A percentile compares a stretch with the other conserved stretches of the same genome.
These are phyloP conservation scores for Pocillopora damicornis DNA, from an alignment of 64 coral and sea anemone species.

Conservation along the genomic window DNA sequence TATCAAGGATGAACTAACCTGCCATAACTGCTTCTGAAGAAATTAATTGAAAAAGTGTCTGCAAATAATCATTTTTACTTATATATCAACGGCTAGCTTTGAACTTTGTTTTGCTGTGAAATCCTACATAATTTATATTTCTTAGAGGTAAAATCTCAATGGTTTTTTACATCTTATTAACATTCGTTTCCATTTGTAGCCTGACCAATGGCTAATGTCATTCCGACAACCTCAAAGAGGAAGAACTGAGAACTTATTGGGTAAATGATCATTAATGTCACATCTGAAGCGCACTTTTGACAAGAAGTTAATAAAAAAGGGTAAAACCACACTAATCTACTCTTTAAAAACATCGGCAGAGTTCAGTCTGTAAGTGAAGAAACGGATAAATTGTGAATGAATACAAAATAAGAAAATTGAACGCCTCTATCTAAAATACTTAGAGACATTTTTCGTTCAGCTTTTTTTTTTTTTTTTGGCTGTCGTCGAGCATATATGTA, in stretches of 20 bases:
- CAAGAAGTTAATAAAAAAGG: no score
- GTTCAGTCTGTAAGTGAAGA: no score
- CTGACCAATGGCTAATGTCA: background rate
- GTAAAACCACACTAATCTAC: no score
- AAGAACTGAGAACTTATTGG: background rate
- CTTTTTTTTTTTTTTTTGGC: no score
- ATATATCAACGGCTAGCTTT: background rate
- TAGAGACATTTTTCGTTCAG: no score
- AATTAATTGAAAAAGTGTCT: background rate
- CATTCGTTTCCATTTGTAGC: background rate
- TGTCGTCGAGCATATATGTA: no score
- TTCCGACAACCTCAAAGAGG: background rate
- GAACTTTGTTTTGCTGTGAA: background rate
- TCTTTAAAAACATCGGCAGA: no score
- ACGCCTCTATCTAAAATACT: no score
- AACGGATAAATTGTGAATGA: no score
- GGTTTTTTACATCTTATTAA: background rate
- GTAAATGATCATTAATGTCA: no score
- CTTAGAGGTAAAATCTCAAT: background rate
- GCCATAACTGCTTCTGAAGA: background rate
- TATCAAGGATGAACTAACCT: background rate
- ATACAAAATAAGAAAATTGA: no score
- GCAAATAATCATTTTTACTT: background rate
- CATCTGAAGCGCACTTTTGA: no score
- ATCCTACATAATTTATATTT: slow-evolving; percentile 21